Evolutionary conservation across 1,140 invertebrate genomes (phyloP), one percentile per base, ranked within the genome.

Genomic region (Drosophila chauvacae): DNA sequence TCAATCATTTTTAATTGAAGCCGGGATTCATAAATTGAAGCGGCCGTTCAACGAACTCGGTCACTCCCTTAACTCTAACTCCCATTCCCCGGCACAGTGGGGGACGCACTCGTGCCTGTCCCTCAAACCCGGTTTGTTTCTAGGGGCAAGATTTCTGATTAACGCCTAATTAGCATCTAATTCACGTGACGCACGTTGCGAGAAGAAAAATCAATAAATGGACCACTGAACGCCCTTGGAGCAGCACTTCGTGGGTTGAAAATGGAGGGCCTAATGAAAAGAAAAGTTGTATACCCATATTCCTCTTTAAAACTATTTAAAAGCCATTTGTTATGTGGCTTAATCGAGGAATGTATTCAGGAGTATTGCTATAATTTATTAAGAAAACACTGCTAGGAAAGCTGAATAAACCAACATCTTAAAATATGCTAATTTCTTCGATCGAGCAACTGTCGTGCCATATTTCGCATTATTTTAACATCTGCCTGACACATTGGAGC

Each of bases 1-100:
- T 85, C 86, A 90, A 90, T 90, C 85, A 85, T 85, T 61, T 71
- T 81, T 77, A 90, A 90, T 90, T 90, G 81, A 72, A 66, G 78
- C 47, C 56, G 33, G 59, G 56, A 44, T 74, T 70, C 74, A 53
- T 65, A 57, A 63, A 81, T 58, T 64, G 76, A 59, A 53, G 80
- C 56, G 41, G 45, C 56, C 47, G 68, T 70, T 42, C 72, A 74
- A 58, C 66, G 73, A 88, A 80, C 77, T 61, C 56, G 20, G 45
- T 47, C 63, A 23, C 26, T 37, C 39, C 56, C 37, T 13, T n/a
- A 30, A 53, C 60, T 48, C 26, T 4, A n/a, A 53, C 45, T 48
- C 55, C 51, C 51, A 45, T 57, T 56, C 23, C 39, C 39, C 14
- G 10, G 39, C 61, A 42, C 57, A 60, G 55, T 60, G 30, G 44